These are phyloP conservation scores for Acyrthosiphon pisum DNA, from an alignment of 1,140 invertebrate species.

Conservation along the genomic window DNA sequence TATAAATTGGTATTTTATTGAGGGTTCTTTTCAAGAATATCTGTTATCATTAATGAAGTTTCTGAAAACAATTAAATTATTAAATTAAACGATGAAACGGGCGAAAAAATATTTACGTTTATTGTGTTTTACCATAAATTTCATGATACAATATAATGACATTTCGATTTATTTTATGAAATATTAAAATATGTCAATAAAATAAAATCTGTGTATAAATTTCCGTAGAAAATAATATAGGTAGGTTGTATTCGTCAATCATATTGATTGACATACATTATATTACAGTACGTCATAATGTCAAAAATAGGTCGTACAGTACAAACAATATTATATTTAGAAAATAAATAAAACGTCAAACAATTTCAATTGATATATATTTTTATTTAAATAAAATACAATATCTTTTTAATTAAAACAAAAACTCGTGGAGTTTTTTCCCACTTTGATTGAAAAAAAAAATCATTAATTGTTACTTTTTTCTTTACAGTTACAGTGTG, in stretches of 20 bases:
- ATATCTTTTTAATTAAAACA: slow-evolving; percentile 10
- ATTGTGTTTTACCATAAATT: background rate
- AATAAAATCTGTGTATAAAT: background rate
- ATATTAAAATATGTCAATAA: background rate
- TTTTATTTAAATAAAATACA: slow-evolving; percentile 11
- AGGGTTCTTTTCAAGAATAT: no score
- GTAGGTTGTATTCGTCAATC: background rate
- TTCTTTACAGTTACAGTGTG: background rate
- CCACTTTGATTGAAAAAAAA: background rate
- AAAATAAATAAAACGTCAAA: background rate
- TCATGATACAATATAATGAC: background rate
- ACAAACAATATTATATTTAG: background rate
- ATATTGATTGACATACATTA: background rate
- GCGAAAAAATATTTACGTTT: background rate
- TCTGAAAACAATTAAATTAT: background rate
- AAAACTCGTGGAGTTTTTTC: background rate
- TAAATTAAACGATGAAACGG: background rate
- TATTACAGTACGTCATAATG: background rate
- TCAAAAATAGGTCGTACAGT: background rate
- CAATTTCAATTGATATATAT: background rate
- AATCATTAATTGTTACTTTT: background rate
- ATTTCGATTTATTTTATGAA: background rate
- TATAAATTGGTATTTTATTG: no score
- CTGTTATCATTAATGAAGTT: no score
- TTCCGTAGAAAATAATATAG: background rate